phyloP scores from a whole-genome alignment of 2,113 vertebrate species.

The Coturnix japonica region DNA sequence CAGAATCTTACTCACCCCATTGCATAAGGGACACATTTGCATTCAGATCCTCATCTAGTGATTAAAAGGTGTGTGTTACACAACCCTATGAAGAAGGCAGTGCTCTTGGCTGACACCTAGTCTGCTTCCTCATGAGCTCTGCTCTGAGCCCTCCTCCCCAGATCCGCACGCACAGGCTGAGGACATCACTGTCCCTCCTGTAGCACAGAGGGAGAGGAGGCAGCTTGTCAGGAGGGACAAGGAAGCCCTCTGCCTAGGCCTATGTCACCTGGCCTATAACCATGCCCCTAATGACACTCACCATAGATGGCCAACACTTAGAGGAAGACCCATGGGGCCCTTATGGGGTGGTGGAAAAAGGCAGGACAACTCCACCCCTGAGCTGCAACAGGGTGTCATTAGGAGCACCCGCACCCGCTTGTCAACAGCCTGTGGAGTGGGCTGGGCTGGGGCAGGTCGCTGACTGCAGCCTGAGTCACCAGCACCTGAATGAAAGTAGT shows the following conservation, averaged over 20 bases:
- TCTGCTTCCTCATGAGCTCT: constrained; percentile 13
- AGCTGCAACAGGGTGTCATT: constrained; percentile 53
- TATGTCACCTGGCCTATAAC: constrained; percentile 3
- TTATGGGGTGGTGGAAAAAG: neutral
- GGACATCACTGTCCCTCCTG: fast-evolving
- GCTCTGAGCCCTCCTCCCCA: neutral
- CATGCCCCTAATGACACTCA: constrained; percentile 51
- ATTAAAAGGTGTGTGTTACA: constrained; percentile 47
- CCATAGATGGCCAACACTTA: constrained; percentile 40
- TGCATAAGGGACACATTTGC: constrained; percentile 71
- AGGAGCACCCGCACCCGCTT: constrained; percentile 24
- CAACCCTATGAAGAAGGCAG: constrained; percentile 41
- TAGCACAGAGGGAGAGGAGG: neutral
- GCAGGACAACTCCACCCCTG: constrained; percentile 57
- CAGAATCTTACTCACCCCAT: constrained; percentile 64
- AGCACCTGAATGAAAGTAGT: constrained; percentile 70
- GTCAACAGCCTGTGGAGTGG: constrained; percentile 42
- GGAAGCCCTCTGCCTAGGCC: neutral
- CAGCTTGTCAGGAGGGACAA: neutral
- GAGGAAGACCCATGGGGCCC: neutral
- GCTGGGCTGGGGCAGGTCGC: neutral
- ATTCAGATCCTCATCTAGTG: constrained; percentile 57
- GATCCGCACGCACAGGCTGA: fast-evolving
- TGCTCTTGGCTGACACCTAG: neutral
- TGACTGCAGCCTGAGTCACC: constrained; percentile 63